These are phyloP conservation scores for Eudyptes chrysolophus DNA, from an alignment of 2,113 vertebrate genomes.

Conservation along the genomic window DNA sequence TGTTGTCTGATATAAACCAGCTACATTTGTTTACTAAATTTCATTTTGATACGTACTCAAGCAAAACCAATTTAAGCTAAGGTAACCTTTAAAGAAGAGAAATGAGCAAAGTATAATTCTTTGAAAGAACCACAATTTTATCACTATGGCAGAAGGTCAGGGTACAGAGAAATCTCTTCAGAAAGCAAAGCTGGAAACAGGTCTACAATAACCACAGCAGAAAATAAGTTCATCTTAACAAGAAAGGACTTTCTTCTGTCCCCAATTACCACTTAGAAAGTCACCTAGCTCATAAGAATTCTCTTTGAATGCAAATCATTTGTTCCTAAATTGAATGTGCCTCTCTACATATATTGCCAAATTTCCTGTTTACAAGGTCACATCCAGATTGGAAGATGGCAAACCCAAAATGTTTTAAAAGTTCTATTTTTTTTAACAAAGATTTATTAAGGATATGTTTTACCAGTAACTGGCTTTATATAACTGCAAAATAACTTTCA, in stretches of 20 bases:
- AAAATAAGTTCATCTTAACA: neutral
- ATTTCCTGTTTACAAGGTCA: neutral
- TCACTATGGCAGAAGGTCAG: neutral
- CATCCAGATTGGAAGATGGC: neutral
- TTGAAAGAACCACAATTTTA: conserved; percentile 30
- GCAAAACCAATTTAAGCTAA: conserved; percentile 47
- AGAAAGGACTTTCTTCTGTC: conserved; percentile 1
- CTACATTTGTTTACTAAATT: conserved; percentile 61
- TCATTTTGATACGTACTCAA: conserved; percentile 12
- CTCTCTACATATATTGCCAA: neutral
- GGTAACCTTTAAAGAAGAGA: conserved; percentile 51
- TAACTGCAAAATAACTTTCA: conserved; percentile 12
- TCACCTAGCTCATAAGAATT: neutral
- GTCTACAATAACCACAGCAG: neutral
- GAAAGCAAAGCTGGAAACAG: neutral
- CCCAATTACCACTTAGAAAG: neutral
- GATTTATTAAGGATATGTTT: neutral
- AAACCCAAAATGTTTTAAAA: neutral
- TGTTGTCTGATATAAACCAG: conserved; percentile 12
- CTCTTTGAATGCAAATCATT: neutral
- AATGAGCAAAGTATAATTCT: conserved; percentile 13
- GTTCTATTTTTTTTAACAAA: neutral
- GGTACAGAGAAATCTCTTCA: conserved; percentile 12
- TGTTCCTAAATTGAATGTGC: neutral
- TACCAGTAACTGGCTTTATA: neutral